phyloP scores from a whole-genome alignment of 1,140 invertebrate genomes.

The Campoletis sonorensis region DNA sequence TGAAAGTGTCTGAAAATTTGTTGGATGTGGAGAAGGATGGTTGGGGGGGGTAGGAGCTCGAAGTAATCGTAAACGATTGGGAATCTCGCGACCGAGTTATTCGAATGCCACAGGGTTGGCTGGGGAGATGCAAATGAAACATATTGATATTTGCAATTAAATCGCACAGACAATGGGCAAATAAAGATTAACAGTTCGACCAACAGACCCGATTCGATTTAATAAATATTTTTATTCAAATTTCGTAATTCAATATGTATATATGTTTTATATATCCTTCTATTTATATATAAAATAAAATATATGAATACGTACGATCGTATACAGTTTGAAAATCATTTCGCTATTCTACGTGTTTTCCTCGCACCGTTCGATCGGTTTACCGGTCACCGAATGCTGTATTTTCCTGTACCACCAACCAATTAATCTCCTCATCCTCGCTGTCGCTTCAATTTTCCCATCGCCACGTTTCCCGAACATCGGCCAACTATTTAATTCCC shows the following conservation, averaged over 20 bases:
- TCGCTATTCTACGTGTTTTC: slow-evolving; percentile 49
- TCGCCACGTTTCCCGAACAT: not conserved
- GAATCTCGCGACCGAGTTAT: slow-evolving; percentile 16
- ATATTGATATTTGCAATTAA: slow-evolving; percentile 74
- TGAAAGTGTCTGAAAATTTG: not conserved
- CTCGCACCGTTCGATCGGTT: slow-evolving; percentile 42
- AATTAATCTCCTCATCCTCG: slow-evolving; percentile 34
- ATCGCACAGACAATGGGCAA: slow-evolving; percentile 72
- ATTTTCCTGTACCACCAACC: slow-evolving; percentile 35
- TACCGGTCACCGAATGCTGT: slow-evolving; percentile 36
- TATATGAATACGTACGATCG: not conserved
- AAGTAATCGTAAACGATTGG: not conserved
- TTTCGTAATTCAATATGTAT: not conserved
- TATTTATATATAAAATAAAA: not conserved
- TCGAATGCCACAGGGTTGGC: not conserved
- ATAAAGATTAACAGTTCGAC: slow-evolving; percentile 62
- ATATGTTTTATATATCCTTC: not conserved
- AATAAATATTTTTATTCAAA: slow-evolving; percentile 69
- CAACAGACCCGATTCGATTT: slow-evolving; percentile 63
- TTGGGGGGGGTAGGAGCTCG: not conserved
- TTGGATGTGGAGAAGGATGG: not conserved
- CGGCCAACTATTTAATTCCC: slow-evolving; percentile 62
- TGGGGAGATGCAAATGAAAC: slow-evolving; percentile 64
- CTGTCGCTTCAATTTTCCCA: slow-evolving; percentile 26
- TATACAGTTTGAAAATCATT: slow-evolving; percentile 61